phyloP scores from a whole-genome alignment of 2,113 vertebrate genomes.

The Urocynchramus pylzowi region DNA sequence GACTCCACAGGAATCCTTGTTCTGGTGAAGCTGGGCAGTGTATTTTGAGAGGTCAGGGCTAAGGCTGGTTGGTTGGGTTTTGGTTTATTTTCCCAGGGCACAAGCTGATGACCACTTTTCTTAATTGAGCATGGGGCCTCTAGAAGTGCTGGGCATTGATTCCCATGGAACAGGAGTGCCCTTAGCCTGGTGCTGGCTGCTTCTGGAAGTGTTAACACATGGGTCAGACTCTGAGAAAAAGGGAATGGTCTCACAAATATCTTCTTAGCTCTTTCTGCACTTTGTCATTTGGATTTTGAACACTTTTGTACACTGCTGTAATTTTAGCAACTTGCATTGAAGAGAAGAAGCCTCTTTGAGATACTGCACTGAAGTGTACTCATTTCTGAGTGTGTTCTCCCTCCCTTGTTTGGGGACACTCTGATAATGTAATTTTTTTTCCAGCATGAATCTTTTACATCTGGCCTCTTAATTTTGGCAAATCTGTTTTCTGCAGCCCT shows the following conservation, averaged over 20 bases:
- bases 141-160: neutral
- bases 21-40: neutral
- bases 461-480: neutral
- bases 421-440: neutral
- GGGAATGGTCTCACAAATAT: neutral
- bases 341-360: neutral
- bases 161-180: neutral
- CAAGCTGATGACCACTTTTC: neutral
- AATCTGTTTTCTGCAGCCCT: neutral
- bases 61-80: neutral
- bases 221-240: neutral
- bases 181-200: neutral
- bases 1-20: neutral
- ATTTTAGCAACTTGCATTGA: neutral
- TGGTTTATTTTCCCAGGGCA: neutral
- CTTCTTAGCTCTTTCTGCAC: neutral
- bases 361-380: fast-evolving
- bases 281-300: neutral
- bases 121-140: neutral
- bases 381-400: neutral
- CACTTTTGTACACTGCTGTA: fast-evolving
- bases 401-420: neutral
- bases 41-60: neutral
- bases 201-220: neutral
- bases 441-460: neutral